Evolutionary conservation across 2,888 invertebrate species (phyloP).

Genomic region (Mythimna albipuncta): DNA sequence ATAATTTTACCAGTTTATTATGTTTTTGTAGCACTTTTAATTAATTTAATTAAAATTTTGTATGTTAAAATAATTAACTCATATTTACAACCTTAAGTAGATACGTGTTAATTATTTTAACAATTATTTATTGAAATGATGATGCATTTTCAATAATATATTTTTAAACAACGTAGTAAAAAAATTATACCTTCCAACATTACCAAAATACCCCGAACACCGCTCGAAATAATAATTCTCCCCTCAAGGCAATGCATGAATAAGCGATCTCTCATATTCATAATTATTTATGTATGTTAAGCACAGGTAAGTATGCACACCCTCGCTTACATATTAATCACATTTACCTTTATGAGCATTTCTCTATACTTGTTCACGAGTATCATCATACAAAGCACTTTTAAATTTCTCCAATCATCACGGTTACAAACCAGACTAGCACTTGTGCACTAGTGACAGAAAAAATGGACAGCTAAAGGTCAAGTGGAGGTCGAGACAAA

Average conservation of each 20-base stretch:
- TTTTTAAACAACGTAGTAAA: background rate
- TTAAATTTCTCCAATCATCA: background rate
- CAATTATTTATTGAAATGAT: background rate
- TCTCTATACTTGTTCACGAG: background rate
- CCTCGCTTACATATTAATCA: constrained; percentile 43
- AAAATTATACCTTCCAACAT: background rate
- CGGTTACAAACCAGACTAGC: background rate
- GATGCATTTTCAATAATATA: background rate
- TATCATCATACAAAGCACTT: background rate
- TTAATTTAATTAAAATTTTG: too few relatives aligned
- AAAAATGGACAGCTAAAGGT: background rate
- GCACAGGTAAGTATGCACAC: constrained; percentile 48
- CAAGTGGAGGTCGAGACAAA: background rate
- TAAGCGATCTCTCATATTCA: constrained; percentile 38
- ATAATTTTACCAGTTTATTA: too few relatives aligned
- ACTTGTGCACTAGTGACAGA: background rate
- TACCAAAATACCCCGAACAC: constrained; percentile 14
- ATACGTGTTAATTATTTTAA: too few relatives aligned
- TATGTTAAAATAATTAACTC: background rate
- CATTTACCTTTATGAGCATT: constrained; percentile 5
- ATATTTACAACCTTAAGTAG: too few relatives aligned
- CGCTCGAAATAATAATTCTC: constrained; percentile 30
- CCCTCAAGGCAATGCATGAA: constrained; percentile 41
- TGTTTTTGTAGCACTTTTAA: constrained; percentile 4
- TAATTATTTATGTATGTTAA: constrained; percentile 55